Evolutionary conservation across 2,888 invertebrate species (phyloP), one percentile per base, ranked within the genome.

Genomic region (Ariolimax columbianus): DNA sequence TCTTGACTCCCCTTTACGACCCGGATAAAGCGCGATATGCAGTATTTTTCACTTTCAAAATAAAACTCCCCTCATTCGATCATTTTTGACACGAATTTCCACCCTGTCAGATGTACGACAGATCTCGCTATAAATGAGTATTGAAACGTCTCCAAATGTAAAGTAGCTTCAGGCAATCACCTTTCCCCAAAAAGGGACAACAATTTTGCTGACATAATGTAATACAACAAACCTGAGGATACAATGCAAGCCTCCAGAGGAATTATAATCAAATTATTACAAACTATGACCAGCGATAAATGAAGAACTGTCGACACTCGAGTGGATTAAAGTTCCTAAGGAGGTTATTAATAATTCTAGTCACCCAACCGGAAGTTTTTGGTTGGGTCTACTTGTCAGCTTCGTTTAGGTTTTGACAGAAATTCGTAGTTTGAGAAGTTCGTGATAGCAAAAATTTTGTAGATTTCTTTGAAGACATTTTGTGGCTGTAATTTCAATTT

Each of bases 261-360:
- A 68, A 83, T 30, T 68, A 40, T 83, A 83, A 83, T 78, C 78
- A 38, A 78, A 78, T 83, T 55, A 78, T 33, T n/a, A 17, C 70
- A 68, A 70, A 68, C 51, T 63, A 59, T 38, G 30, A n/a, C 38
- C 36, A 51, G 11, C 51, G 51, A 23, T 36, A 47, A 26, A 30
- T 55, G 59, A 19, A 43, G 19, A 30, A 47, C n/a, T 66, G 79
- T 23, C 43, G 23, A 40, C 38, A 38, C 63, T 40, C 2, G 26
- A 11, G 40, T n/a, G 63, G 4, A 40, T 14, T 3, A 63, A 63
- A 51, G 30, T 77, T 77, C 19, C n/a, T n/a, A 51, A 17, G 75
- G 38, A 40, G 1, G 30, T 9, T 72, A 70, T 81, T 81, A 81
- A 72, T 81, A 72, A 36, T 81, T 72, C 55, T 73, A 11, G n/a